A percentile compares a stretch with the other conserved stretches of the same genome.
Conservation (phyloP, 35 echinoderm and acorn worm species). For the Apostichopus californicus region DNA sequence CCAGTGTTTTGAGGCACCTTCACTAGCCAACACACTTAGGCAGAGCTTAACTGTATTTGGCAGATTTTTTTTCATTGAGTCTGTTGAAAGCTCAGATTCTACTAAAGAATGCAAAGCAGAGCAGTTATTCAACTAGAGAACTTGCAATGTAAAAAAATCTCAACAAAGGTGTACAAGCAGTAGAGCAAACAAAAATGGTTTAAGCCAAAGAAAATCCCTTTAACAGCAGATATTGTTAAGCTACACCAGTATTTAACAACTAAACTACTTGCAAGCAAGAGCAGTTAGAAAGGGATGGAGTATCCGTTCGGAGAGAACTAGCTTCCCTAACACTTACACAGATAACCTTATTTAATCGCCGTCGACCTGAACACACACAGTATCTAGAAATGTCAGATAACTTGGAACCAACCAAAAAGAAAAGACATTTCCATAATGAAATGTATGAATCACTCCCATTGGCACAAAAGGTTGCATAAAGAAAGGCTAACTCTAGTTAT, state of each 20-base stretch:
- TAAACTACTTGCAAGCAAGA: constrained; percentile 27
- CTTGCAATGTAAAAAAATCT: constrained; percentile 22
- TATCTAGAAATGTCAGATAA: constrained; percentile 34
- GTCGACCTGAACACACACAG: constrained; percentile 56
- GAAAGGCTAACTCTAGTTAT: constrained; percentile 37
- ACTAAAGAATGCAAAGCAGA: background rate
- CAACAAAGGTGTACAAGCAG: constrained; percentile 50
- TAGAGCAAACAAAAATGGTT: constrained; percentile 27
- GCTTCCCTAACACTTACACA: constrained; percentile 52
- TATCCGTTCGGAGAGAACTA: constrained; percentile 31
- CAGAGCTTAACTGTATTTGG: constrained; percentile 20
- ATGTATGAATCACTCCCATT: constrained; percentile 46
- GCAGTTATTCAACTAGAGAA: constrained; percentile 37
- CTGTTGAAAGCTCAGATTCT: background rate
- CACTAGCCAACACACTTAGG: background rate
- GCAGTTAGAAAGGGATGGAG: constrained; percentile 19
- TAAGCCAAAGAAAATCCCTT: constrained; percentile 42
- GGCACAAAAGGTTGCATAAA: constrained; percentile 26
- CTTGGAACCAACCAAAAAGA: background rate
- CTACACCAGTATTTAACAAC: constrained; percentile 12
- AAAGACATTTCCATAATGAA: constrained; percentile 42
- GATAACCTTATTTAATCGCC: constrained; percentile 50
- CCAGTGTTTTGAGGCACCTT: background rate
- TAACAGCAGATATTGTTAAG: constrained; percentile 52
- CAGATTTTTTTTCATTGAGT: constrained; percentile 1